These are phyloP conservation scores for Plebejus melissa DNA, from an alignment of 2,888 invertebrate genomes.

Conservation along the genomic window DNA sequence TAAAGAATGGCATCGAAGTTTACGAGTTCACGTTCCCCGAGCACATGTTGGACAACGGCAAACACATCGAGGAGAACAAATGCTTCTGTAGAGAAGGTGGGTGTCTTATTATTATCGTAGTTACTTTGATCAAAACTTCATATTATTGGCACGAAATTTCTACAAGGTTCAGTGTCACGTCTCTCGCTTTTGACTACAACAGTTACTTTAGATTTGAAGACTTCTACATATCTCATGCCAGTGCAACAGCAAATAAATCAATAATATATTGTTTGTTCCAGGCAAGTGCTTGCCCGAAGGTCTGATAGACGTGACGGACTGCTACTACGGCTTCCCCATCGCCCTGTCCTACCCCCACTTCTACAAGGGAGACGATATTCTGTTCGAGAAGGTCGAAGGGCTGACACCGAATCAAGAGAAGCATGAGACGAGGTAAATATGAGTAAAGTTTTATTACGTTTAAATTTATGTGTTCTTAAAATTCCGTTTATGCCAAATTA, in stretches of 20 bases:
- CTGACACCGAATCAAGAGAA: conserved; percentile 80
- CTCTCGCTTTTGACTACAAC: no score
- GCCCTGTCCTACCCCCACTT: conserved; percentile 94
- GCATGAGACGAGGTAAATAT: conserved; percentile 63
- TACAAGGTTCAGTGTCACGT: not conserved
- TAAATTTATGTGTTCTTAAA: no score
- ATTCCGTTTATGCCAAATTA: no score
- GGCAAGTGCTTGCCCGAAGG: conserved; percentile 85
- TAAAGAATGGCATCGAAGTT: conserved; percentile 81
- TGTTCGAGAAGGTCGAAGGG: conserved; percentile 84
- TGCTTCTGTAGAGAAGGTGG: conserved; percentile 88
- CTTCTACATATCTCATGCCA: not conserved
- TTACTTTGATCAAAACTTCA: not conserved
- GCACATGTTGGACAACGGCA: conserved; percentile 88
- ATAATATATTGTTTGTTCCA: conserved; percentile 41
- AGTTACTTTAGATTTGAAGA: not conserved
- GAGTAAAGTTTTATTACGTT: no score
- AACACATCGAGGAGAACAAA: conserved; percentile 83
- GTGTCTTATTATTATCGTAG: conserved; percentile 31
- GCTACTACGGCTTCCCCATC: conserved; percentile 95
- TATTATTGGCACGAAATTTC: not conserved
- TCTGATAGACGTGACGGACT: conserved; percentile 89
- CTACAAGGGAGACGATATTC: conserved; percentile 83
- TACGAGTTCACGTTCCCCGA: conserved; percentile 87
- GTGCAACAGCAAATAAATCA: not conserved